Evolutionary conservation across 2,888 invertebrate species (phyloP).

Genomic region (Oscheius sp.): DNA sequence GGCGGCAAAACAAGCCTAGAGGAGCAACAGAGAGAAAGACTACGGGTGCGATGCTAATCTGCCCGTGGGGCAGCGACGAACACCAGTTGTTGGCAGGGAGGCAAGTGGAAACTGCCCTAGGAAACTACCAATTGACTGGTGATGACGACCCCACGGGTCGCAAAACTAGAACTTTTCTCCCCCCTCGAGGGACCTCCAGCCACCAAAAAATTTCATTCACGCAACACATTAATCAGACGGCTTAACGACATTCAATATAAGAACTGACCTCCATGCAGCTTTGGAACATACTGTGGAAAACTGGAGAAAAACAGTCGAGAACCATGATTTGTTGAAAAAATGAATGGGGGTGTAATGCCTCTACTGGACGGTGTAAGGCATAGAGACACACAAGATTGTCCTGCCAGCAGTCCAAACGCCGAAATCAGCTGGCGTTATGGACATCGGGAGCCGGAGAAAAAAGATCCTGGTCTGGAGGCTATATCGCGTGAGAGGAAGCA

Average conservation of each 20-base stretch:
- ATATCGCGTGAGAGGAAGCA: conserved; percentile 26
- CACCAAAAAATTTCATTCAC: conserved; percentile 5
- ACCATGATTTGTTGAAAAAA: neutral
- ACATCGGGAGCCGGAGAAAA: conserved; percentile 1
- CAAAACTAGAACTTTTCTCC: conserved; percentile 9
- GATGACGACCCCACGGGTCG: neutral
- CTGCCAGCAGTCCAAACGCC: neutral
- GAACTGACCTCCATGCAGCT: conserved; percentile 8
- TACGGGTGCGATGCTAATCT: conserved; percentile 36
- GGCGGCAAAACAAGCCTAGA: conserved; percentile 35
- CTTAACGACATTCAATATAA: conserved; percentile 5
- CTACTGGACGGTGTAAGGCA: too few species aligned
- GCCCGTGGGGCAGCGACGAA: conserved; percentile 14
- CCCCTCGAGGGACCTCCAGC: neutral
- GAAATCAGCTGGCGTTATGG: conserved; percentile 4
- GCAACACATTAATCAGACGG: conserved; percentile 18
- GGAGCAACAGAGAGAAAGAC: conserved; percentile 11
- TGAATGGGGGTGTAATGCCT: neutral
- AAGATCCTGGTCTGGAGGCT: conserved; percentile 3
- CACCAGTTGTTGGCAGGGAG: conserved; percentile 25
- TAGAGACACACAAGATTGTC: too few species aligned
- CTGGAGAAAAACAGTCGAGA: conserved; percentile 12
- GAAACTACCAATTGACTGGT: conserved; percentile 17
- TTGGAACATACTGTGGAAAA: conserved; percentile 3
- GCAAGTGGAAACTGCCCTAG: conserved; percentile 32